Conservation (phyloP, 2,888 invertebrate species). For the Drosophila atripex region DNA sequence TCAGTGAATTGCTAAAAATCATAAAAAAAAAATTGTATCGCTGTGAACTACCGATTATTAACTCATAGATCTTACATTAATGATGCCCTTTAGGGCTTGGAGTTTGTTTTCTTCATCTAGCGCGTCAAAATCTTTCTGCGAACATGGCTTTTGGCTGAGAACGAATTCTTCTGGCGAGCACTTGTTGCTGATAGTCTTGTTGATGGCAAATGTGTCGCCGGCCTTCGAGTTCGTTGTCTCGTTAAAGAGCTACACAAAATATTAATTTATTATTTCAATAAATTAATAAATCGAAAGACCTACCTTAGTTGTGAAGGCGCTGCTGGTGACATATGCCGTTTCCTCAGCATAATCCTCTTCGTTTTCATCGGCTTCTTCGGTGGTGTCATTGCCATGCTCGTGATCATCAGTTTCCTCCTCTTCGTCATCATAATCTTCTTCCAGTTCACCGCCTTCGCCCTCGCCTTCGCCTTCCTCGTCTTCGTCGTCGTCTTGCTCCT, state of each 20-base stretch:
- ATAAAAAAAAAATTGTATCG: neutral
- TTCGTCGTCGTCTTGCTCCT: slow-evolving; percentile 74
- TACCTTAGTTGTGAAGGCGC: slow-evolving; percentile 58
- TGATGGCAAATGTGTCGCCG: slow-evolving; percentile 52
- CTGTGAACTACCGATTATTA: neutral
- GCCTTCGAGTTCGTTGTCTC: slow-evolving; percentile 59
- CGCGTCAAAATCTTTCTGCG: slow-evolving; percentile 79
- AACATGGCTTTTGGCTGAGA: slow-evolving; percentile 76
- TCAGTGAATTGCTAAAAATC: slow-evolving; percentile 73
- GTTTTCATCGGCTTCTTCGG: slow-evolving; percentile 83
- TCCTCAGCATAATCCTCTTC: slow-evolving; percentile 78
- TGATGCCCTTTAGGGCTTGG: slow-evolving; percentile 73
- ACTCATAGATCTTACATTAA: slow-evolving; percentile 69
- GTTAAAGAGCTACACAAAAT: slow-evolving; percentile 56
- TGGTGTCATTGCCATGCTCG: slow-evolving; percentile 74
- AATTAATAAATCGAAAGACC: neutral
- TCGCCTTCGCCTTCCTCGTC: slow-evolving; percentile 76
- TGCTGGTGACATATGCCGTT: slow-evolving; percentile 70
- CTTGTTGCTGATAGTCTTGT: slow-evolving; percentile 9
- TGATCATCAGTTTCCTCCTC: slow-evolving; percentile 82
- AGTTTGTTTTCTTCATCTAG: slow-evolving; percentile 79
- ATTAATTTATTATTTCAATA: neutral
- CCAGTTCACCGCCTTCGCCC: slow-evolving; percentile 82
- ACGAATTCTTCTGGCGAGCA: slow-evolving; percentile 78
- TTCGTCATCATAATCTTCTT: slow-evolving; percentile 74